Percentiles rank a stretch among this genome's conserved stretches.
Evolutionary conservation across 2,113 vertebrate species (phyloP).

Genomic region (Ammospiza nelsoni): DNA sequence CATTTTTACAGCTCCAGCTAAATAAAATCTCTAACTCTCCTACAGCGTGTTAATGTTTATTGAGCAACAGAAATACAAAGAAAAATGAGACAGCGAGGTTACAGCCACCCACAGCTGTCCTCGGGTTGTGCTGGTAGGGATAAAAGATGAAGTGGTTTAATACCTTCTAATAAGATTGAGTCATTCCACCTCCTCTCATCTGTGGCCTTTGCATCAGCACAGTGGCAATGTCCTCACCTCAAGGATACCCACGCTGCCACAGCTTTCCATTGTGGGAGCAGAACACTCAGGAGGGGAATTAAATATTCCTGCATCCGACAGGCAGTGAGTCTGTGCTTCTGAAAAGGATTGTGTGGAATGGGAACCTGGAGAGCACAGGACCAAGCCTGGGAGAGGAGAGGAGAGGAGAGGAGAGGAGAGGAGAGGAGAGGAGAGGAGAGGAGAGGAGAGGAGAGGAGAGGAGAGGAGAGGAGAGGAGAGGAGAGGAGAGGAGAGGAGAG

Average conservation of each 20-base stretch:
- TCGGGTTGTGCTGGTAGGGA: neutral
- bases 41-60: conserved; percentile 25
- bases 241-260: neutral
- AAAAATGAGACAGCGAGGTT: neutral
- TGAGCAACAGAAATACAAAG: conserved; percentile 35
- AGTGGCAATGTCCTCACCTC: neutral
- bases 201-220: neutral
- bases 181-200: neutral
- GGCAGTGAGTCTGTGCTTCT: neutral
- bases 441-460: too few relatives aligned
- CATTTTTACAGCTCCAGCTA: conserved; percentile 28
- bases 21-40: conserved; percentile 36
- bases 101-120: conserved; percentile 33
- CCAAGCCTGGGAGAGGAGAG: neutral
- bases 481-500: too few relatives aligned
- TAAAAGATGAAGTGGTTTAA: conserved; percentile 59
- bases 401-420: too few relatives aligned
- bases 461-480: too few relatives aligned
- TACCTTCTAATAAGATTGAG: conserved; percentile 36
- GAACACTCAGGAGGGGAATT: neutral
- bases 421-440: too few relatives aligned
- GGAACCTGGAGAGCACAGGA: neutral
- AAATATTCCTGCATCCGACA: neutral
- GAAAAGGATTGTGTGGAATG: fast-evolving
- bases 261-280: neutral